Evolutionary conservation across 2,113 vertebrate genomes (phyloP).

Genomic region (Cavia porcellus): DNA sequence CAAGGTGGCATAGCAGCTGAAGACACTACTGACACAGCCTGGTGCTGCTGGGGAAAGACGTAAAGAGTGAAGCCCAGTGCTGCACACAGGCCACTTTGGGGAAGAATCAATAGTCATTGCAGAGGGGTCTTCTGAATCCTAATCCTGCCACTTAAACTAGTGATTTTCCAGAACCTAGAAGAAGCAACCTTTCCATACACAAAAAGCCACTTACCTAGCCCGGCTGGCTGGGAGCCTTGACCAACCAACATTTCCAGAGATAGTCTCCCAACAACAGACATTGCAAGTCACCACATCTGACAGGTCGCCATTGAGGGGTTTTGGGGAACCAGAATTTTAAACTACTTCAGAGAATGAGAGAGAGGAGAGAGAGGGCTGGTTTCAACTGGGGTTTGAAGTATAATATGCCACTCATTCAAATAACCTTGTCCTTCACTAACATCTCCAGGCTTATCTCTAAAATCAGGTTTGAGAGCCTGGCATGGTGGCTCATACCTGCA

Average conservation of each 20-base stretch:
- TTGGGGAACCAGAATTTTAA: not conserved
- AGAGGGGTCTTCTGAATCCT: not conserved
- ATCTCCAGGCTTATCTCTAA: not conserved
- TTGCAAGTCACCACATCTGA: not conserved
- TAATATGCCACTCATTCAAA: not conserved
- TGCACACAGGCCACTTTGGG: not conserved
- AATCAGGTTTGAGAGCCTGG: too few relatives aligned
- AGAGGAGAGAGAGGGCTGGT: not conserved
- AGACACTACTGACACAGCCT: too few relatives aligned
- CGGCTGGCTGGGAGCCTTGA: not conserved
- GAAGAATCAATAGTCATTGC: not conserved
- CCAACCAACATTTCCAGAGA: not conserved
- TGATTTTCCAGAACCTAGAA: not conserved
- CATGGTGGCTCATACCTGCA: too few relatives aligned
- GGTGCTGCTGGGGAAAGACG: not conserved
- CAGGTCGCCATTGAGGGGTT: not conserved
- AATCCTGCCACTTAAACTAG: not conserved
- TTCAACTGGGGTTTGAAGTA: not conserved
- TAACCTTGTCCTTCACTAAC: not conserved
- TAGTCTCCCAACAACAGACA: not conserved
- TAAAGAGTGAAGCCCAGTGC: not conserved
- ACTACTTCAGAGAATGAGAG: not conserved
- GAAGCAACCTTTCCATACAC: not conserved
- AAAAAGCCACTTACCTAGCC: not conserved
- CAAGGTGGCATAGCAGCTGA: not conserved